Percentiles rank a stretch among this genome's conserved stretches.
Evolutionary conservation across 2,888 invertebrate genomes (phyloP).

Genomic region (Dryocosmus kuriphilus): DNA sequence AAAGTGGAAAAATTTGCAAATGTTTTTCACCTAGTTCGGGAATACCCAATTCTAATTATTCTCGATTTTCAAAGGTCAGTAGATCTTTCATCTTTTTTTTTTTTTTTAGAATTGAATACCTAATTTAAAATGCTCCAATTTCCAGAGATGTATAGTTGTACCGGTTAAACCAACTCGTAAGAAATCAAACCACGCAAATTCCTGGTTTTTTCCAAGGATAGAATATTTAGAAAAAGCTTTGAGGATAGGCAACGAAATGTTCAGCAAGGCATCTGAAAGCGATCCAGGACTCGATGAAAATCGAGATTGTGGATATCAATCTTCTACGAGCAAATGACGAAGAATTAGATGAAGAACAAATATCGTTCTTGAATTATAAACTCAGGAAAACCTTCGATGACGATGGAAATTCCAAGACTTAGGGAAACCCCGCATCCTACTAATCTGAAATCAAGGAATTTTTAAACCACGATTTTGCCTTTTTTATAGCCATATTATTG

Average conservation of each 20-base stretch:
- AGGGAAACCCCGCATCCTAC: neutral
- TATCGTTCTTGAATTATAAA: neutral
- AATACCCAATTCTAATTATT: constrained; percentile 46
- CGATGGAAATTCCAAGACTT: neutral
- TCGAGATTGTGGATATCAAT: constrained; percentile 70
- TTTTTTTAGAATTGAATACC: neutral
- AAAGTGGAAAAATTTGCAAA: constrained; percentile 46
- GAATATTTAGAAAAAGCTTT: constrained; percentile 64
- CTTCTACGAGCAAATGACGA: constrained; percentile 60
- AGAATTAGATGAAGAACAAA: neutral
- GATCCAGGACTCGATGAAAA: constrained; percentile 63
- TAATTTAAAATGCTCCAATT: constrained; percentile 35
- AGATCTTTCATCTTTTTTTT: neutral
- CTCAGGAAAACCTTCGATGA: neutral
- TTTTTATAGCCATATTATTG: neutral
- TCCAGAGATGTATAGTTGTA: constrained; percentile 57
- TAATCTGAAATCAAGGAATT: neutral
- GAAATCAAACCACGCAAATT: constrained; percentile 58
- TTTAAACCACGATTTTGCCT: neutral
- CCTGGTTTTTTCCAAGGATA: constrained; percentile 65
- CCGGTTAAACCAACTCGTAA: constrained; percentile 56
- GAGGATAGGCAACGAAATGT: constrained; percentile 55
- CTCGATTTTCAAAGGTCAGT: constrained; percentile 53
- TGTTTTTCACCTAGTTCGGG: constrained; percentile 46
- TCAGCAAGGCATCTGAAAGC: constrained; percentile 54